A percentile compares a stretch with the other conserved stretches of the same genome.
phyloP scores from a whole-genome alignment of 2,797 vertebrate species.

The Simalia tracyae region DNA sequence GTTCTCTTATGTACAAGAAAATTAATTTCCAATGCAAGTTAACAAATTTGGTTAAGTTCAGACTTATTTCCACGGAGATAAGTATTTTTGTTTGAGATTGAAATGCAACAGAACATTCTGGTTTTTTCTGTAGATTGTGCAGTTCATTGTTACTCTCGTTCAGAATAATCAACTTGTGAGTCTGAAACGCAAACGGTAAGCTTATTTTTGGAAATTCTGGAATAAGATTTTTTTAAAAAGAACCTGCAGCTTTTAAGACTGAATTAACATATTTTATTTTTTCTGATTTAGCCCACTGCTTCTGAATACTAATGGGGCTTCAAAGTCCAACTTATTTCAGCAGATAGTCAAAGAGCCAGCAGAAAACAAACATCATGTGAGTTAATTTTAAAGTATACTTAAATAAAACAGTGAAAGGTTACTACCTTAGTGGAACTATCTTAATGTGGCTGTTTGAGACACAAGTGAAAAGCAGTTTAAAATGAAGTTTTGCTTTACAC shows the following conservation, averaged over 20 bases:
- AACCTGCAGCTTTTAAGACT: neutral
- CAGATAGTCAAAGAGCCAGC: conserved; percentile 86
- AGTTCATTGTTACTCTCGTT: conserved; percentile 94
- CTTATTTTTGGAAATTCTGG: neutral
- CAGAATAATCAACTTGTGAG: conserved; percentile 93
- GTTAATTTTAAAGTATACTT: neutral
- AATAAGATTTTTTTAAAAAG: neutral
- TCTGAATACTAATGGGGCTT: conserved; percentile 87
- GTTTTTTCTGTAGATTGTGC: conserved; percentile 84
- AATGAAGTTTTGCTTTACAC: neutral
- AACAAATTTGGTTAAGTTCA: neutral
- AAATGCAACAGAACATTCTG: conserved; percentile 6
- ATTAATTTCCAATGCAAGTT: neutral
- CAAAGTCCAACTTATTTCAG: conserved; percentile 89
- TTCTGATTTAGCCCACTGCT: conserved; percentile 81
- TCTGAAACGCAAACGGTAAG: conserved; percentile 94
- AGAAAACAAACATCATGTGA: conserved; percentile 76
- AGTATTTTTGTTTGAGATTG: neutral
- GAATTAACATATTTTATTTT: neutral
- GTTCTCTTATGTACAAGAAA: neutral
- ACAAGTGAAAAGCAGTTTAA: neutral
- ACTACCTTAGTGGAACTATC: too few species aligned
- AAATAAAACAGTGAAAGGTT: neutral
- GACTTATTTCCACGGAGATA: neutral
- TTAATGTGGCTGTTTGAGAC: neutral